phyloP scores from a whole-genome alignment of 2,113 vertebrate genomes.

The Piprites chloris region DNA sequence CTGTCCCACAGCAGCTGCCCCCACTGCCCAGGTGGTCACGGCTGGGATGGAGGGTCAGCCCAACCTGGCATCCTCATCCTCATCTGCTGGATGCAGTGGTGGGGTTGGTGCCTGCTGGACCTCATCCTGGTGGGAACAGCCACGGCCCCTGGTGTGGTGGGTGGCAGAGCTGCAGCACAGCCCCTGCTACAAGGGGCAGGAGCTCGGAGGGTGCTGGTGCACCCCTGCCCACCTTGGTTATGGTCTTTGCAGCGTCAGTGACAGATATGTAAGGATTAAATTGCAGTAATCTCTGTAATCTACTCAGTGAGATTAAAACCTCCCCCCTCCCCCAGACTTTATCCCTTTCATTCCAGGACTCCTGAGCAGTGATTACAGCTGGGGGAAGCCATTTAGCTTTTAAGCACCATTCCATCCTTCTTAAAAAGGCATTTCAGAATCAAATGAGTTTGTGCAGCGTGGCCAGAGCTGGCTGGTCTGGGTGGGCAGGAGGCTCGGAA shows the following conservation, averaged over 20 bases:
- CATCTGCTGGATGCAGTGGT: background rate
- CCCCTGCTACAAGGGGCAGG: fast-evolving
- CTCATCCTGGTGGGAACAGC: fast-evolving
- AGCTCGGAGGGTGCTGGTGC: fast-evolving
- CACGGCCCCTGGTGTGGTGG: fast-evolving
- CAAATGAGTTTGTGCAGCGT: conserved; percentile 23
- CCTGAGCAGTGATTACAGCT: conserved; percentile 63
- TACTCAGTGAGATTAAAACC: conserved; percentile 69
- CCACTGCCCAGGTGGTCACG: fast-evolving
- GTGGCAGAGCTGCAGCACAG: background rate
- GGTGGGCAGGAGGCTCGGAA: conserved; percentile 5
- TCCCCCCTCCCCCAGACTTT: background rate
- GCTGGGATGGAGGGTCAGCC: background rate
- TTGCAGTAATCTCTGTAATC: conserved; percentile 69
- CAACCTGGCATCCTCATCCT: fast-evolving
- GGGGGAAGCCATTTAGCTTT: conserved; percentile 50
- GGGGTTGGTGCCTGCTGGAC: fast-evolving
- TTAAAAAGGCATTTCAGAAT: conserved; percentile 55
- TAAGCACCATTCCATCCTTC: conserved; percentile 28
- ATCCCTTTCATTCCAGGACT: conserved; percentile 63
- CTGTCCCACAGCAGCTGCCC: fast-evolving
- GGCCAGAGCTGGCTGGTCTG: conserved; percentile 7
- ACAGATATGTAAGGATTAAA: conserved; percentile 70
- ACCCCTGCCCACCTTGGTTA: background rate
- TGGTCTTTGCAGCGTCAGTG: conserved; percentile 70